These are phyloP conservation scores for Hippocampus barbouri DNA, from an alignment of 2,113 vertebrate species.

Conservation along the genomic window DNA sequence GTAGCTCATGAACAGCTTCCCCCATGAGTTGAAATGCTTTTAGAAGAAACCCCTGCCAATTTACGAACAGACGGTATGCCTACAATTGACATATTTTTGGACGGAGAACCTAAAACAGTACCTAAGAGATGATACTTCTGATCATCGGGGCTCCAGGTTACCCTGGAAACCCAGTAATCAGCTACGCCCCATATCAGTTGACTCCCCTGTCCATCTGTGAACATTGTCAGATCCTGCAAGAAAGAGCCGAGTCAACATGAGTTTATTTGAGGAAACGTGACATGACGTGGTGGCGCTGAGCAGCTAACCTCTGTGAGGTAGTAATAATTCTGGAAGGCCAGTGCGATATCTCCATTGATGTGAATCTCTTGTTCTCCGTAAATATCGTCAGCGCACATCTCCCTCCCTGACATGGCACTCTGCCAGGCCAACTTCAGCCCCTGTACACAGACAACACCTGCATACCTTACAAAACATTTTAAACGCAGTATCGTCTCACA, in stretches of 20 bases:
- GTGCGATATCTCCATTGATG: slow-evolving; percentile 82
- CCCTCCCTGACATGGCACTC: slow-evolving; percentile 82
- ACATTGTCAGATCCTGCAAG: slow-evolving; percentile 83
- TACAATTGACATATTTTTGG: background rate
- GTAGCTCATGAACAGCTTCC: too few relatives aligned
- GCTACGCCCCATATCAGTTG: slow-evolving; percentile 82
- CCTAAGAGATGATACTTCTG: slow-evolving; percentile 82
- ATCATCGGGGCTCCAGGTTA: slow-evolving; percentile 77
- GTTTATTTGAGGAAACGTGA: background rate
- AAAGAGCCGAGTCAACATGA: slow-evolving; percentile 13
- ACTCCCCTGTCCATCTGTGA: slow-evolving; percentile 78
- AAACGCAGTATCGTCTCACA: too few relatives aligned
- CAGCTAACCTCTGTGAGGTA: slow-evolving; percentile 66
- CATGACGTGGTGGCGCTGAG: background rate
- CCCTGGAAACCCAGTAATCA: slow-evolving; percentile 91
- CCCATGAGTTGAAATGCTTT: too few relatives aligned
- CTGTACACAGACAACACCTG: slow-evolving; percentile 63
- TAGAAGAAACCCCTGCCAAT: too few relatives aligned
- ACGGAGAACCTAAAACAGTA: slow-evolving; percentile 32
- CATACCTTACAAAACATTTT: background rate
- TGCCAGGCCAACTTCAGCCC: slow-evolving; percentile 95
- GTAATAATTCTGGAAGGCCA: slow-evolving; percentile 88
- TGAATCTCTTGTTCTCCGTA: slow-evolving; percentile 88
- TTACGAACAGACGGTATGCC: background rate
- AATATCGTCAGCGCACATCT: slow-evolving; percentile 85